These are phyloP conservation scores for Pan troglodytes DNA, from an alignment of 2,113 vertebrate species.

Conservation along the genomic window NHGRI_mPanTro3-v2.1_pri NC_072421.2:127867501-127868000, in stretches of 20 bases:
- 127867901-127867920: slow-evolving; percentile 34
- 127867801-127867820: not conserved
- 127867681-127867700: not conserved
- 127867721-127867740: not conserved
- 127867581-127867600: not conserved
- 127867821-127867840: not conserved
- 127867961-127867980: not conserved
- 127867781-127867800: not conserved
- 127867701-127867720: not conserved
- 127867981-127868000: not conserved
- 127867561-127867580: not conserved
- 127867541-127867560: not conserved
- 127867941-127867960: not conserved
- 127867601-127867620: not conserved
- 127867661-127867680: not conserved
- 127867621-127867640: not conserved
- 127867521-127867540: not conserved
- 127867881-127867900: not conserved
- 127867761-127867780: not conserved
- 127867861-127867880: not conserved
- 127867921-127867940: not conserved
- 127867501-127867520: not conserved
- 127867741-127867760: not conserved
- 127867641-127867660: not conserved
- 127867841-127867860: not conserved